Evolutionary conservation across 2,888 invertebrate species (phyloP).

Genomic region (Drosophila rellima): DNA sequence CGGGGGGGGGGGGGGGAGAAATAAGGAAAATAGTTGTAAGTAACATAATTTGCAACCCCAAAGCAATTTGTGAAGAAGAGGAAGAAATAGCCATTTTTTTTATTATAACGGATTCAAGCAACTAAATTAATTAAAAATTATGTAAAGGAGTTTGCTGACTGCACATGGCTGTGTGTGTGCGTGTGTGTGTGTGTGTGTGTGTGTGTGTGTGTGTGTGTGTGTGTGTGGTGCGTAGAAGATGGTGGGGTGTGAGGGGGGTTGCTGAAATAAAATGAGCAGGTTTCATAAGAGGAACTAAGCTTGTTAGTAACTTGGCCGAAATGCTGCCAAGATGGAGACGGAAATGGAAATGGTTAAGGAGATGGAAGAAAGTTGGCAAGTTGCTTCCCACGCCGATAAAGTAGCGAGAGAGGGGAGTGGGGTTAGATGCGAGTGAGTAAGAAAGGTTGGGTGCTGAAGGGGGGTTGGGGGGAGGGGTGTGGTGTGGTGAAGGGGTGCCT

Average conservation of each 20-base stretch:
- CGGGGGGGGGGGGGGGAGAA: no score
- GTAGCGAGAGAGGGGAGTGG: neutral
- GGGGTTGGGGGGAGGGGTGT: conserved; percentile 7
- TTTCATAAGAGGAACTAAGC: conserved; percentile 70
- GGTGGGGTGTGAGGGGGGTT: neutral
- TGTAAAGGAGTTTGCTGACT: conserved; percentile 20
- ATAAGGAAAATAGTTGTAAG: neutral
- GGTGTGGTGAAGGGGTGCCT: conserved; percentile 33
- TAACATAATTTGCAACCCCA: conserved; percentile 10
- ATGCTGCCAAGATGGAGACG: conserved; percentile 2
- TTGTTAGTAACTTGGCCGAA: conserved; percentile 72
- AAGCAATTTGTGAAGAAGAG: conserved; percentile 27
- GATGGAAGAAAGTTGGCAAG: conserved; percentile 34
- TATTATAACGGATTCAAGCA: conserved; percentile 48
- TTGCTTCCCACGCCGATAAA: conserved; percentile 7
- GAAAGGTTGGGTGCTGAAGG: neutral
- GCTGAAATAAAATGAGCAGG: conserved; percentile 55
- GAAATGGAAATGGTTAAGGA: neutral
- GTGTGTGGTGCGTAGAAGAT: conserved; percentile 17
- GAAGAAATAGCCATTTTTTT: conserved; percentile 27
- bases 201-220: conserved; percentile 12
- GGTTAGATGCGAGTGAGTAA: conserved; percentile 1
- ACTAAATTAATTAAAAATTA: conserved; percentile 72
- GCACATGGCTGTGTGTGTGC: conserved; percentile 9
- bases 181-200: conserved; percentile 8